A percentile compares a stretch with the other conserved stretches of the same genome.
Evolutionary conservation across 2,797 vertebrate species (phyloP).

Genomic region (Melanotaenia boesemani): DNA sequence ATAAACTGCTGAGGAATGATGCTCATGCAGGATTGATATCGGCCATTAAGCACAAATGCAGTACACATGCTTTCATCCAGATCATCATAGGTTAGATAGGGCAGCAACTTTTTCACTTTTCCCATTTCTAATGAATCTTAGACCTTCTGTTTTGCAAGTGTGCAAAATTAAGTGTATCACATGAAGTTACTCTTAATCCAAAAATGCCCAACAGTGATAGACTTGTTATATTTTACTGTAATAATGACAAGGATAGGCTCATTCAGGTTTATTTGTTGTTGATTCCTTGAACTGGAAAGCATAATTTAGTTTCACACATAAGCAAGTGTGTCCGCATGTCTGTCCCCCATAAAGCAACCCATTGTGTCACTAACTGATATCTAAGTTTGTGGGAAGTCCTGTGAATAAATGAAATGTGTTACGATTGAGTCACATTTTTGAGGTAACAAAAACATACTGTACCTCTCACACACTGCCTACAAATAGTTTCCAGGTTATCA

Average conservation of each 20-base stretch:
- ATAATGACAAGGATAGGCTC: neutral
- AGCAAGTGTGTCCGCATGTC: neutral
- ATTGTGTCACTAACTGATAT: conserved; percentile 22
- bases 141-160: neutral
- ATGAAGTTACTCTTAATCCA: conserved; percentile 13
- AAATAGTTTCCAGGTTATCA: conserved; percentile 26
- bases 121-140: neutral
- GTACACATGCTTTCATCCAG: conserved; percentile 32
- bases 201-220: neutral
- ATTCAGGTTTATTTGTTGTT: conserved; percentile 1
- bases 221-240: neutral
- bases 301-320: conserved; percentile 7
- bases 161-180: neutral
- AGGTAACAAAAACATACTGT: conserved; percentile 9
- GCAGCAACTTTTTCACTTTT: neutral
- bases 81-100: conserved; percentile 9
- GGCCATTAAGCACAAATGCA: neutral
- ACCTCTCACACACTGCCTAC: neutral
- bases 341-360: conserved; percentile 16
- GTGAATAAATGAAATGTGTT: conserved; percentile 15
- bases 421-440: conserved; percentile 12
- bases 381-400: neutral
- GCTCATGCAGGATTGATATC: too few species aligned
- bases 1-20: too few species aligned
- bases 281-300: neutral